Evolutionary conservation across 30 jellyfish, hydroid and myxozoan species (phyloP).

Genomic region (Aurelia aurita complex sp. Pacific): DNA sequence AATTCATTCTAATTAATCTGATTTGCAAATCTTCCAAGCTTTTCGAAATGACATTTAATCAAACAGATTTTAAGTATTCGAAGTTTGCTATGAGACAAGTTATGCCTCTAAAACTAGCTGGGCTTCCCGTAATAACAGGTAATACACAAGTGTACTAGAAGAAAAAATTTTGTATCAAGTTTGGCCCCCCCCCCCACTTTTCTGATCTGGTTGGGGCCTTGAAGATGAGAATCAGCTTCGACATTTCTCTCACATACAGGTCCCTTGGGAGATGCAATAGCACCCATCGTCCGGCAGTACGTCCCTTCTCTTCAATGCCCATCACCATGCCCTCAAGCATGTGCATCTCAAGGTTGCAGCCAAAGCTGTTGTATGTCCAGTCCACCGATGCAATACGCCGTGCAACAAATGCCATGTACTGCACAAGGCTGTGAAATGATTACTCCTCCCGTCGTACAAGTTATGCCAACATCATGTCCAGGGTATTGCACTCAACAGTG

Average conservation of each 20-base stretch:
- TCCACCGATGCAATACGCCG: conserved; percentile 47
- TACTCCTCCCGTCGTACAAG: conserved; percentile 54
- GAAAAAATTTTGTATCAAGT: too few relatives aligned
- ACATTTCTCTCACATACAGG: conserved; percentile 2
- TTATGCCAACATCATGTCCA: conserved; percentile 50
- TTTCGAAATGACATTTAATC: too few relatives aligned
- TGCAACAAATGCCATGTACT: not conserved
- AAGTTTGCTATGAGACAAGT: too few relatives aligned
- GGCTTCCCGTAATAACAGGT: too few relatives aligned
- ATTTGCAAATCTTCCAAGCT: too few relatives aligned
- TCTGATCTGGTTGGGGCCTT: too few relatives aligned
- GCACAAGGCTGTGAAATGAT: conserved; percentile 37
- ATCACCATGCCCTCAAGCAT: conserved; percentile 70
- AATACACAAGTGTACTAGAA: too few relatives aligned
- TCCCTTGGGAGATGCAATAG: conserved; percentile 64
- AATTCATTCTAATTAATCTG: too few relatives aligned
- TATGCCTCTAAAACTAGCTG: too few relatives aligned
- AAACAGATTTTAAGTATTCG: too few relatives aligned
- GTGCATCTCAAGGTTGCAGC: conserved; percentile 74
- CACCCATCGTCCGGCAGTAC: conserved; percentile 52
- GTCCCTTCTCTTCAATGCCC: conserved; percentile 79
- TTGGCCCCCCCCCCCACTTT: too few relatives aligned
- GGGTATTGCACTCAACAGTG: conserved; percentile 63
- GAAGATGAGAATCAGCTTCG: too few relatives aligned
- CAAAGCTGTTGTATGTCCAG: conserved; percentile 65